These are phyloP conservation scores for Zaprionus obscuricornis DNA, from an alignment of 2,888 invertebrate genomes.

Conservation along the genomic window DNA sequence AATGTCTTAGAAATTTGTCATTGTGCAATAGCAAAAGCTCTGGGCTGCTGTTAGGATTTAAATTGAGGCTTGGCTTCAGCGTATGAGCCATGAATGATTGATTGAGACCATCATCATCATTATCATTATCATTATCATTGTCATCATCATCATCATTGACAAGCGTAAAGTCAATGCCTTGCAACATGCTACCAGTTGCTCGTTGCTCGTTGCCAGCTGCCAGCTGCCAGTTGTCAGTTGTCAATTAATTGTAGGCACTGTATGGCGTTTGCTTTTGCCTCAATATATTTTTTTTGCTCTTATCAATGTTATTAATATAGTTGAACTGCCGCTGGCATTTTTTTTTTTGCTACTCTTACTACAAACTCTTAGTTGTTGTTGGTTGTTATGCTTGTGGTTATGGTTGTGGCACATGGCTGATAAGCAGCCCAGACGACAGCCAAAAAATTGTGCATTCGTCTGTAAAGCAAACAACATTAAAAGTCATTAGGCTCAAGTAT, in stretches of 20 bases:
- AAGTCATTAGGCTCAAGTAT: conserved; percentile 71
- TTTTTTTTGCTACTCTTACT: conserved; percentile 11
- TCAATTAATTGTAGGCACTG: conserved; percentile 63
- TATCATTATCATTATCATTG: conserved; percentile 30
- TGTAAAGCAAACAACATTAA: conserved; percentile 75
- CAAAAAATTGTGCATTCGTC: conserved; percentile 67
- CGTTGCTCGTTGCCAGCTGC: conserved; percentile 64
- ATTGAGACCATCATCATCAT: conserved; percentile 67
- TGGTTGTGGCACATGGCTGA: conserved; percentile 67
- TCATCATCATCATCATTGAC: conserved; percentile 43
- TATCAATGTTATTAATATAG: conserved; percentile 64
- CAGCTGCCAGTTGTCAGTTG: too few species aligned
- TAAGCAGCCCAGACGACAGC: conserved; percentile 53
- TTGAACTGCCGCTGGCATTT: conserved; percentile 21
- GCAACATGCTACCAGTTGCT: conserved; percentile 61
- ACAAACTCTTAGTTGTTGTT: background rate
- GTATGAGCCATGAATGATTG: conserved; percentile 72
- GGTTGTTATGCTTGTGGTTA: conserved; percentile 2
- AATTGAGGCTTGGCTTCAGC: conserved; percentile 27
- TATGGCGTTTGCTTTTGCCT: background rate
- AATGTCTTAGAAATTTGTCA: conserved; percentile 79
- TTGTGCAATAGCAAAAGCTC: conserved; percentile 71
- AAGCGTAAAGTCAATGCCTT: conserved; percentile 51
- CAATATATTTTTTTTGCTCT: conserved; percentile 23
- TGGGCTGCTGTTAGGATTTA: conserved; percentile 37